Conservation (phyloP, 1,140 invertebrate genomes). For the Anthonomus grandis region DNA sequence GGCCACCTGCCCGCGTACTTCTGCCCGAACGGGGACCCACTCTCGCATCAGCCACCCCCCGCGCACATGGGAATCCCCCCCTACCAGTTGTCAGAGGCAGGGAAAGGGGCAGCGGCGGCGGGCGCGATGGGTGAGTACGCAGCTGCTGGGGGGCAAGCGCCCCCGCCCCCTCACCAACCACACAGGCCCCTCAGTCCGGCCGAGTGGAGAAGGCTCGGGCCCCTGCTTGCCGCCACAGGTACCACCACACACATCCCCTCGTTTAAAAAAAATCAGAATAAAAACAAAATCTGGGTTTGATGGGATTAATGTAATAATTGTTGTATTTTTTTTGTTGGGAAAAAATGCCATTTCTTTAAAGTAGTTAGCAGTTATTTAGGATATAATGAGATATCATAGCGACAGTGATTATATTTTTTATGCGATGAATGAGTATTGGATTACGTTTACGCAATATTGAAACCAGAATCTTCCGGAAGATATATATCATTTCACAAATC, state of each 20-base stretch:
- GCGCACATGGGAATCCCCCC: constrained; percentile 96
- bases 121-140: constrained; percentile 65
- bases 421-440: too few relatives aligned
- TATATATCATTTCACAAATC: too few relatives aligned
- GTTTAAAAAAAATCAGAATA: too few relatives aligned
- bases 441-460: too few relatives aligned
- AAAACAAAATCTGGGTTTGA: too few relatives aligned
- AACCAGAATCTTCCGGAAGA: too few relatives aligned
- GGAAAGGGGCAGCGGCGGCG: constrained; percentile 53
- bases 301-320: too few relatives aligned
- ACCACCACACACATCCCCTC: constrained; percentile 33
- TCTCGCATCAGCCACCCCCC: constrained; percentile 88
- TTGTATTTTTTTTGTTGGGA: too few relatives aligned
- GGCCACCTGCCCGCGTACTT: constrained; percentile 77
- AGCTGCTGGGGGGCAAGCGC: constrained; percentile 40
- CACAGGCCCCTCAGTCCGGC: constrained; percentile 48
- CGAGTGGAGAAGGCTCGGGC: constrained; percentile 56
- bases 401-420: too few relatives aligned
- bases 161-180: constrained; percentile 40
- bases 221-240: constrained; percentile 56
- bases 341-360: too few relatives aligned
- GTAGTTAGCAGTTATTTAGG: too few relatives aligned
- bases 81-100: constrained; percentile 81
- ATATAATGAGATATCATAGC: too few relatives aligned
- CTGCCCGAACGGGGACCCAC: constrained; percentile 81